Percentiles rank a stretch among this genome's conserved stretches.
phyloP scores from a whole-genome alignment of 2,113 vertebrate genomes.

The Anguilla japonica region DNA sequence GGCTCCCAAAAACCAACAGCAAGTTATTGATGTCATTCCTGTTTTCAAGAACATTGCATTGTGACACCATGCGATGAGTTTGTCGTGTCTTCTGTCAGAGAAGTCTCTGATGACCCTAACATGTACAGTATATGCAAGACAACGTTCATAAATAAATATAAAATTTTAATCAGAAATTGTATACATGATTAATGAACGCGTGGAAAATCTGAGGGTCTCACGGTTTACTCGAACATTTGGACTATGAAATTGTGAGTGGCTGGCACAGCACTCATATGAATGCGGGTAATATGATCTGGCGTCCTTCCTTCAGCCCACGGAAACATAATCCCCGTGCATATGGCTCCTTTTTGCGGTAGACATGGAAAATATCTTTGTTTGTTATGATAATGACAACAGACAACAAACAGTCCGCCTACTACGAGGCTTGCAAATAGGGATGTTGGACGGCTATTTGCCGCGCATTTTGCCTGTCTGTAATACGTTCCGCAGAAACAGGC shows the following conservation, averaged over 20 bases:
- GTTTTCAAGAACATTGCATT: not conserved
- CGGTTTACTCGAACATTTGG: not conserved
- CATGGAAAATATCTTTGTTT: not conserved
- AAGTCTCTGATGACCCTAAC: no score
- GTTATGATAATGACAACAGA: not conserved
- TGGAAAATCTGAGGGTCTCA: not conserved
- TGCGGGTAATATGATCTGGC: not conserved
- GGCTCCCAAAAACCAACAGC: not conserved
- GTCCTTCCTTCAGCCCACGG: not conserved
- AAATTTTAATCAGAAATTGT: not conserved
- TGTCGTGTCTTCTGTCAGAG: not conserved
- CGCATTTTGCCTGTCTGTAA: not conserved
- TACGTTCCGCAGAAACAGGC: not conserved
- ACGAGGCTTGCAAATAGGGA: not conserved
- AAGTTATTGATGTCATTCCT: not conserved
- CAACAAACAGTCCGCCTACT: not conserved
- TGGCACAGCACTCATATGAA: not conserved
- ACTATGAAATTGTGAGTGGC: not conserved
- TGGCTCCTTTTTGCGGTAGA: not conserved
- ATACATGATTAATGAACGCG: not conserved
- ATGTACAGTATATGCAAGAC: not conserved
- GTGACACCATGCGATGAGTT: not conserved
- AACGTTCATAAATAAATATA: not conserved
- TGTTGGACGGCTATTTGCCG: not conserved
- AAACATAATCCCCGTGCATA: not conserved